Conservation (phyloP, 2,797 vertebrate genomes). For the Notoglanidium macrostoma region DNA sequence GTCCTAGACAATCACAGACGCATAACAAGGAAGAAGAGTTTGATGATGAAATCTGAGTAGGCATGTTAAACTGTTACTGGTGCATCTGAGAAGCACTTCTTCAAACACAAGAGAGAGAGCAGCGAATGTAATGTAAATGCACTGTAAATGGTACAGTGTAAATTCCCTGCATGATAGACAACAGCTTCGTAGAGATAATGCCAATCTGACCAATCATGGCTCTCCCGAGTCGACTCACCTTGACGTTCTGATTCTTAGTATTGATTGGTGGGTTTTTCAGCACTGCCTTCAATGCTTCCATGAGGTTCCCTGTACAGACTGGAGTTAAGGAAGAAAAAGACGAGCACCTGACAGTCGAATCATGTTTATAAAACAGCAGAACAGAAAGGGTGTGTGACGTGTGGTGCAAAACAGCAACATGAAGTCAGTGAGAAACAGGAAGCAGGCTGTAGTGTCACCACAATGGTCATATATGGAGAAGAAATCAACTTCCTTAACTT, state of each 20-base stretch:
- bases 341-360: not conserved
- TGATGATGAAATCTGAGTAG: not conserved
- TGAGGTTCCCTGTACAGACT: slow-evolving; percentile 87
- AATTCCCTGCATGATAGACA: not conserved
- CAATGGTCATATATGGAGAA: slow-evolving; percentile 66
- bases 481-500: slow-evolving; percentile 58
- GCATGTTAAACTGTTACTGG: not conserved
- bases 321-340: slow-evolving; percentile 75
- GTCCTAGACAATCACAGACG: slow-evolving; percentile 74
- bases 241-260: slow-evolving; percentile 95
- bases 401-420: not conserved
- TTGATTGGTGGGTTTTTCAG: slow-evolving; percentile 98
- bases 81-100: not conserved
- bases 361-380: not conserved
- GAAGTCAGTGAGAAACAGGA: slow-evolving; percentile 55
- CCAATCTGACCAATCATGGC: not conserved
- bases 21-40: no score
- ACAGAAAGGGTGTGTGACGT: not conserved
- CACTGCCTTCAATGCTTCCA: slow-evolving; percentile 90
- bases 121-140: no score
- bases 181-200: not conserved
- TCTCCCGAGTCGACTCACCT: slow-evolving; percentile 75
- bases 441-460: slow-evolving; percentile 52
- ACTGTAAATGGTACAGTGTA: no score
- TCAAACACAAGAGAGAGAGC: not conserved